These are phyloP conservation scores for Noctilio leporinus DNA, from an alignment of 2,113 vertebrate genomes.

Conservation along the genomic window DNA sequence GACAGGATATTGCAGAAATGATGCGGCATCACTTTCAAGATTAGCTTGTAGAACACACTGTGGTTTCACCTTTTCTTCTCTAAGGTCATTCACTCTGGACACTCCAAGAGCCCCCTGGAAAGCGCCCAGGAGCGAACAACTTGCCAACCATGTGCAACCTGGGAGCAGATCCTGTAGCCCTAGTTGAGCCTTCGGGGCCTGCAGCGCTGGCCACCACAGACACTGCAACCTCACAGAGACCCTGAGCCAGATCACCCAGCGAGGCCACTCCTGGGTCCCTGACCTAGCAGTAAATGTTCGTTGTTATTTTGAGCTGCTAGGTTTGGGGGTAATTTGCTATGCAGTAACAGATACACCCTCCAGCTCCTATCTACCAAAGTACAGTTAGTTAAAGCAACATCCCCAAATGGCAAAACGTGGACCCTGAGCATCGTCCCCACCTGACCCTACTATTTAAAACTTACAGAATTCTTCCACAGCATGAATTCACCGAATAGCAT, in stretches of 20 bases:
- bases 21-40: not conserved
- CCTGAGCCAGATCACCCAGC: too few relatives aligned
- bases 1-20: not conserved
- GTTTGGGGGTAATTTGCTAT: not conserved
- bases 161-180: not conserved
- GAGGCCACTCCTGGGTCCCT: not conserved
- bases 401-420: not conserved
- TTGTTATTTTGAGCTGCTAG: not conserved
- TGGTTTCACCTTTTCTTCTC: not conserved
- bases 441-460: not conserved
- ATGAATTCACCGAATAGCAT: not conserved
- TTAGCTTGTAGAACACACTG: too few relatives aligned
- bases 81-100: not conserved
- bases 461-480: not conserved
- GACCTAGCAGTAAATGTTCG: not conserved
- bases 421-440: not conserved
- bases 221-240: not conserved
- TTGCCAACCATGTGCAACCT: accelerated
- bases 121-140: not conserved
- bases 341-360: not conserved
- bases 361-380: not conserved
- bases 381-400: not conserved
- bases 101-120: not conserved
- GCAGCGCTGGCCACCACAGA: accelerated
- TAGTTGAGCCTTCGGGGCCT: not conserved